Conservation (phyloP, 2,113 vertebrate genomes). For the Pipra filicauda region DNA sequence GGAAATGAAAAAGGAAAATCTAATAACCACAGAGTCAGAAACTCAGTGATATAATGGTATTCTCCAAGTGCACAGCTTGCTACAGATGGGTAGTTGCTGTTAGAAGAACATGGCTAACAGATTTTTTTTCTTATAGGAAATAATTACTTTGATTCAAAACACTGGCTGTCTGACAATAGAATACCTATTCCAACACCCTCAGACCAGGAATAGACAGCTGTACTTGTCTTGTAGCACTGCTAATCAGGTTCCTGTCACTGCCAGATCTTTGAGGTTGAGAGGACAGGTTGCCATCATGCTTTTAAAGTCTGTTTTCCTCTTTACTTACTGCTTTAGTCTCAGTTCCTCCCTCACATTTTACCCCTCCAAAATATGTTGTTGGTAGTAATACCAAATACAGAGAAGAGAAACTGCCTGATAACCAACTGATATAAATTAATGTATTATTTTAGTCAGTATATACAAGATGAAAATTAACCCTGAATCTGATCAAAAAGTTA, state of each 20-base stretch:
- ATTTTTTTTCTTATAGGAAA: not conserved
- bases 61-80: not conserved
- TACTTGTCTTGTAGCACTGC: not conserved
- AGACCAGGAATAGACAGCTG: not conserved
- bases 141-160: constrained; percentile 10
- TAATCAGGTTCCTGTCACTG: not conserved
- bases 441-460: not conserved
- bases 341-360: not conserved
- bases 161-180: not conserved
- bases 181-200: not conserved
- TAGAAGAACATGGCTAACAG: not conserved
- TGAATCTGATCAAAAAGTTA: not conserved
- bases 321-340: not conserved
- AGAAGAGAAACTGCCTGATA: not conserved
- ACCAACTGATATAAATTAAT: not conserved
- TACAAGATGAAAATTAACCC: not conserved
- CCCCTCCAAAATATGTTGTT: not conserved
- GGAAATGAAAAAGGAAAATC: not conserved
- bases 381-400: not conserved
- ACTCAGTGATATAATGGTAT: not conserved
- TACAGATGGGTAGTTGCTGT: not conserved
- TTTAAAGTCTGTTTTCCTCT: not conserved
- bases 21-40: not conserved
- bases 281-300: not conserved
- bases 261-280: not conserved